Percentiles rank a stretch among this genome's conserved stretches.
These are phyloP conservation scores for Bryconaethiops microstoma DNA, from an alignment of 2,797 vertebrate genomes.

Conservation along the genomic window DNA sequence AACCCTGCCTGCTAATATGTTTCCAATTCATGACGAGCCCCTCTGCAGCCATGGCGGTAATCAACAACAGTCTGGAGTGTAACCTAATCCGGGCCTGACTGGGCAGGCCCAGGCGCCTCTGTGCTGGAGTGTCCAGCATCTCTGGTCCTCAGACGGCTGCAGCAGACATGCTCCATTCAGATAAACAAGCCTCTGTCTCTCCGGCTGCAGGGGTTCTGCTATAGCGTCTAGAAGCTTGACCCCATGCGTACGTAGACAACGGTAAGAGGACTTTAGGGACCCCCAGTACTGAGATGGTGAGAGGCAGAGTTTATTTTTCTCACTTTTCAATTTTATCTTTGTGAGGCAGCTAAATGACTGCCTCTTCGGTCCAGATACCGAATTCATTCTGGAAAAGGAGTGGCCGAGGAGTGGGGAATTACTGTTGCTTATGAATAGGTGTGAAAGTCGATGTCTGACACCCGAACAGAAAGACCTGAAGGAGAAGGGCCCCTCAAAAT, in stretches of 20 bases:
- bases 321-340: conserved; percentile 1
- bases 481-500: conserved; percentile 68
- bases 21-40: conserved; percentile 82
- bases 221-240: conserved; percentile 30
- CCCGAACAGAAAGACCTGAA: conserved; percentile 60
- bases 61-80: conserved; percentile 85
- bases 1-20: conserved; percentile 79
- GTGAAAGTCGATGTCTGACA: conserved; percentile 73
- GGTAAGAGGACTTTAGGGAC: conserved; percentile 2
- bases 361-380: conserved; percentile 4
- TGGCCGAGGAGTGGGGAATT: conserved; percentile 51
- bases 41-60: conserved; percentile 73
- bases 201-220: conserved; percentile 22
- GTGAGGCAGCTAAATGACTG: conserved; percentile 10
- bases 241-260: conserved; percentile 9
- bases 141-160: conserved; percentile 28
- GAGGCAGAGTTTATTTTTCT: conserved; percentile 1
- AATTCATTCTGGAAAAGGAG: background rate
- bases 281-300: conserved; percentile 5
- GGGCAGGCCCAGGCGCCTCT: conserved; percentile 67
- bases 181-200: conserved; percentile 49
- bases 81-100: conserved; percentile 75
- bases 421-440: conserved; percentile 68
- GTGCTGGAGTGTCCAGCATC: conserved; percentile 68
- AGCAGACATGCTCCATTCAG: conserved; percentile 41